Base-by-base conservation (phyloP, 2,797 vertebrate genomes). In the Paguma larvata region DNA sequence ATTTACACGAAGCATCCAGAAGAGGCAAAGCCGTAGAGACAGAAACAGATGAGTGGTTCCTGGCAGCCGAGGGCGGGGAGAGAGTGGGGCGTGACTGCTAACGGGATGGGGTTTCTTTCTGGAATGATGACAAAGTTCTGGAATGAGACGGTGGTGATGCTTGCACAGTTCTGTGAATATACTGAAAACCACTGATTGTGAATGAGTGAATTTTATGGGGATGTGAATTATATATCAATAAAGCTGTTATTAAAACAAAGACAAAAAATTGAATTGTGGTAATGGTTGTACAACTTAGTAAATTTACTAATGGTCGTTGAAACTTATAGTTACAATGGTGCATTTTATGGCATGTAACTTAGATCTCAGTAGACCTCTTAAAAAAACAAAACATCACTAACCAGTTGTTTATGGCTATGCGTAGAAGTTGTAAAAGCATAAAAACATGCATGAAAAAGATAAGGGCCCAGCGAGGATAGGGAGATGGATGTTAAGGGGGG, bases 241-340 rank as follows among this genome's bases (percentile, higher is more conserved):
- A 90, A 96, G 78, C 53, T 92, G 14, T 92, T 87, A 79, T 63
- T 94, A 87, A 96, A 97, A 87, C 59, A 92, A 94, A 97, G 80
- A 46, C 32, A 56, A 94, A 92, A 86, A 56, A 65, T 13, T 30
- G 27, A 30, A 65, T 80, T 80, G 46, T 65, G 68, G 67, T 80
- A 87, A 78, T 84, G 3, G 72, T 53, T n/a, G 21, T 23, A 82
- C 14, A 94, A 73, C 32, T 96, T 48, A 88, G 38, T 80, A 92
- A 85, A 46, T 48, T 88, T 63, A 94, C 87, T 67, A 78, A 96
- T 79, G 85, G 75, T 27, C 70, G 89, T 12, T 73, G 67, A 87
- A 92, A 95, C 62, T 3, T 34, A 86, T 10, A 46, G 48, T 93
- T 85, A 85, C 82, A 92, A 87, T 70, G 51, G 87, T 63, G 4